Evolutionary conservation across 2,797 vertebrate species (phyloP).

Genomic region (Typhlichthys subterraneus): DNA sequence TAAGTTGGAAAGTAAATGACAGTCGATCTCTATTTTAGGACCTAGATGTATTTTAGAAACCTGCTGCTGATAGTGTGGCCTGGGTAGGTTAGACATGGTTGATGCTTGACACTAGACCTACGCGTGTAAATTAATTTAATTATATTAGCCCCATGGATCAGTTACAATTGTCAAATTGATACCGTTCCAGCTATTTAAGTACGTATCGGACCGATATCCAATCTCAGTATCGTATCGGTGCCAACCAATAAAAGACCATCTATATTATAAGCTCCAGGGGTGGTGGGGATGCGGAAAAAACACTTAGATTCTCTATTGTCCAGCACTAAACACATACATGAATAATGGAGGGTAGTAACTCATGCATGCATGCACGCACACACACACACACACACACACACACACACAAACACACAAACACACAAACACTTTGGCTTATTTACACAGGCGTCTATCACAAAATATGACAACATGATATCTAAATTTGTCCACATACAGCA

Average conservation of each 20-base stretch:
- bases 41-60: too few species aligned
- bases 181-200: too few species aligned
- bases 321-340: constrained; percentile 54
- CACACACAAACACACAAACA: neutral
- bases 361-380: neutral
- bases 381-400: neutral
- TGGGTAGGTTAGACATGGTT: too few species aligned
- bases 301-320: constrained; percentile 41
- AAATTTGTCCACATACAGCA: neutral
- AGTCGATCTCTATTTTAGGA: too few species aligned
- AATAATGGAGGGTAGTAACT: constrained; percentile 67
- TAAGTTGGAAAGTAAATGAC: too few species aligned
- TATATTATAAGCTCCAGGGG: neutral
- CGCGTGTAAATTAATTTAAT: too few species aligned
- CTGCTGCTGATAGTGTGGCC: too few species aligned
- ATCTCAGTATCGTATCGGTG: too few species aligned
- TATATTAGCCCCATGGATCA: too few species aligned
- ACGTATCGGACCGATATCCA: too few species aligned
- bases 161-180: too few species aligned
- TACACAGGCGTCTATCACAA: neutral
- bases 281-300: neutral
- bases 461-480: neutral
- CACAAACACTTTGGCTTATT: neutral
- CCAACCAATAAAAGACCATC: neutral
- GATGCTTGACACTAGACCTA: too few species aligned